Evolutionary conservation across 2,888 invertebrate genomes (phyloP).

Genomic region (Beris chalybata): DNA sequence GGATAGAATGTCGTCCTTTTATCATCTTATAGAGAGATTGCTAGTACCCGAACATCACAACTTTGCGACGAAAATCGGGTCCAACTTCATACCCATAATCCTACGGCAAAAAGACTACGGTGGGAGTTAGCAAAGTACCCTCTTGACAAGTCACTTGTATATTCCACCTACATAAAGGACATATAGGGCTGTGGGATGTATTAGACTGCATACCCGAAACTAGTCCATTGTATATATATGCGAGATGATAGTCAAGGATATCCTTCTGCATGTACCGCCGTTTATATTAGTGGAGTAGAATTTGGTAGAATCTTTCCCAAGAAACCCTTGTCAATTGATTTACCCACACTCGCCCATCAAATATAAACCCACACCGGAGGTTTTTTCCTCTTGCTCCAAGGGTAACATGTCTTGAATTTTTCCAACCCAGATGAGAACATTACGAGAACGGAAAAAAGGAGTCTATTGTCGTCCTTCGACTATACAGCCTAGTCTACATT

Average conservation of each 20-base stretch:
- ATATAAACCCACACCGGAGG: no score
- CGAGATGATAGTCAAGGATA: slow-evolving; percentile 15
- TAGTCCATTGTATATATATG: not conserved
- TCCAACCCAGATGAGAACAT: no score
- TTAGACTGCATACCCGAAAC: slow-evolving; percentile 23
- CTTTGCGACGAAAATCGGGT: slow-evolving; percentile 27
- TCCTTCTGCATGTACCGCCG: slow-evolving; percentile 1
- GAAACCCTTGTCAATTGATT: no score
- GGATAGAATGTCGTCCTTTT: slow-evolving; percentile 17
- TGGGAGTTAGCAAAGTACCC: slow-evolving; percentile 24
- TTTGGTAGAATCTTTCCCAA: no score
- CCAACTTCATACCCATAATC: slow-evolving; percentile 24
- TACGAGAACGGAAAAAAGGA: no score
- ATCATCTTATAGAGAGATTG: slow-evolving; percentile 21
- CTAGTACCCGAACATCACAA: slow-evolving; percentile 12
- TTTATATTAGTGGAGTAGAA: no score
- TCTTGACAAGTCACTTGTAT: slow-evolving; percentile 25
- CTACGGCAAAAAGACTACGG: slow-evolving; percentile 24
- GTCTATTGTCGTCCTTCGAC: no score
- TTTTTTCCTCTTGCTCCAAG: no score
- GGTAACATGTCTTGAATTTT: no score
- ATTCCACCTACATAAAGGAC: slow-evolving; percentile 23
- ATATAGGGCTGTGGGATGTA: slow-evolving; percentile 28
- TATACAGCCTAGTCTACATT: no score
- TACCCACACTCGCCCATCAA: no score